Evolutionary conservation across 2,113 vertebrate genomes (phyloP), one percentile per base, ranked within the genome.

Genomic region (Pelobates fuscus): DNA sequence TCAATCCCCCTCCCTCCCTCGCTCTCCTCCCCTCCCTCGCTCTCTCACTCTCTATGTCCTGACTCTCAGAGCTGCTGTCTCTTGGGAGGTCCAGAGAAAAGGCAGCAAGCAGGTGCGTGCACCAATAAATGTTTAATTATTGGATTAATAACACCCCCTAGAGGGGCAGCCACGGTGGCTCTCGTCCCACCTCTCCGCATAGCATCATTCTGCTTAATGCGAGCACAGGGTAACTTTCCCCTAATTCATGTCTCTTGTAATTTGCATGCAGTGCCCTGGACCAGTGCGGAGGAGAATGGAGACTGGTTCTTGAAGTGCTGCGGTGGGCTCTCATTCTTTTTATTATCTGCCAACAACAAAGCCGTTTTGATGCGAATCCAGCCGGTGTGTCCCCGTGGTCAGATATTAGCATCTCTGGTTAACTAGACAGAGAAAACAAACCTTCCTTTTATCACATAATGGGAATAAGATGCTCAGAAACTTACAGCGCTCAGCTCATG

Each of bases 71-170:
- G n/a, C n/a, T 71, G 25, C 64, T 52, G 80, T 78, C 89, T 78
- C 86, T 25, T 1, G 84, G 86, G 85, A 81, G 37, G 49, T 20
- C 67, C 25, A 63, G 72, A 57, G 80, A 52, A 74, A 78, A 62
- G 83, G 81, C 82, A 79, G 90, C 91, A 90, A 89, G 88, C 95
- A 96, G 95, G 93, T 94, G 94, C 91, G 88, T 86, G 87, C 81
- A 82, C 91, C 90, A 92, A 94, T 92, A 94, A 90, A 92, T 82
- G 91, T 91, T 93, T 95, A 93, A 95, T 95, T 92, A 95, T 92
- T 88, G 92, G 91, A 93, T 94, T 94, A 93, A 93, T 92, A 93
- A 92, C 80, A 84, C 86, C 92, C 89, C 89, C 89, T 84, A 78
- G 91, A 85, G 92, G 77, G 75, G 54, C 67, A 71, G 44, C 5